Conservation (phyloP, 2,797 vertebrate species). For the Manis crassicaudata region DNA sequence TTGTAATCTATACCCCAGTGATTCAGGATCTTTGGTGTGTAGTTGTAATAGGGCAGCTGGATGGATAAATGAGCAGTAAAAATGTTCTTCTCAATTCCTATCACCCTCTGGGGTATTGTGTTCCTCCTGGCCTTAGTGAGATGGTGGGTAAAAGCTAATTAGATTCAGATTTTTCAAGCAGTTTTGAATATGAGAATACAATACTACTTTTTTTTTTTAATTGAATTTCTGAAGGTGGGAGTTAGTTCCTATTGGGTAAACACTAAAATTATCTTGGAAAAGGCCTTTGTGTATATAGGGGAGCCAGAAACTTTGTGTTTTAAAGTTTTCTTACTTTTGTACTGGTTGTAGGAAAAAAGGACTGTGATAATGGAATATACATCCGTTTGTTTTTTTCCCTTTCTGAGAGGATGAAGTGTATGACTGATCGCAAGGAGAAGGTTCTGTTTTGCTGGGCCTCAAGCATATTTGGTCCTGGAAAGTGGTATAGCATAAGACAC, state of each 20-base stretch:
- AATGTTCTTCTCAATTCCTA: conserved; percentile 13
- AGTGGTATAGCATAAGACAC: conserved; percentile 81
- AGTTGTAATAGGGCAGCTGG: conserved; percentile 24
- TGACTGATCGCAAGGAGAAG: conserved; percentile 71
- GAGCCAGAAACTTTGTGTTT: conserved; percentile 18
- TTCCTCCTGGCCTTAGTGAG: conserved; percentile 1
- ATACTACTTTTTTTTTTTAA: conserved; percentile 13
- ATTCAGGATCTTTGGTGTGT: conserved; percentile 28
- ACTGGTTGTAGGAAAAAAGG: not conserved
- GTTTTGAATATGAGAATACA: conserved; percentile 59
- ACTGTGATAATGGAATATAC: not conserved
- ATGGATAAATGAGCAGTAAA: conserved; percentile 53
- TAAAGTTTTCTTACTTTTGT: conserved; percentile 37
- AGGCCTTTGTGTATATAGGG: not conserved
- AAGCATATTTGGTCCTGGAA: conserved; percentile 75
- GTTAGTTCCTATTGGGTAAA: not conserved
- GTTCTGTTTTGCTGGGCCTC: not conserved
- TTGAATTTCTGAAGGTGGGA: conserved; percentile 16
- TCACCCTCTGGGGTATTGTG: conserved; percentile 16
- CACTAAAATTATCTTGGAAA: conserved; percentile 9
- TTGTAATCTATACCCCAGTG: not conserved
- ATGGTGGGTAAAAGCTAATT: conserved; percentile 54
- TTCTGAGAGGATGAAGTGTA: conserved; percentile 72
- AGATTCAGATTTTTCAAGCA: conserved; percentile 52
- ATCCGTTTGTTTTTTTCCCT: not conserved